Evolutionary conservation across 2,888 invertebrate species (phyloP).

Genomic region (Frankliniella fusca): DNA sequence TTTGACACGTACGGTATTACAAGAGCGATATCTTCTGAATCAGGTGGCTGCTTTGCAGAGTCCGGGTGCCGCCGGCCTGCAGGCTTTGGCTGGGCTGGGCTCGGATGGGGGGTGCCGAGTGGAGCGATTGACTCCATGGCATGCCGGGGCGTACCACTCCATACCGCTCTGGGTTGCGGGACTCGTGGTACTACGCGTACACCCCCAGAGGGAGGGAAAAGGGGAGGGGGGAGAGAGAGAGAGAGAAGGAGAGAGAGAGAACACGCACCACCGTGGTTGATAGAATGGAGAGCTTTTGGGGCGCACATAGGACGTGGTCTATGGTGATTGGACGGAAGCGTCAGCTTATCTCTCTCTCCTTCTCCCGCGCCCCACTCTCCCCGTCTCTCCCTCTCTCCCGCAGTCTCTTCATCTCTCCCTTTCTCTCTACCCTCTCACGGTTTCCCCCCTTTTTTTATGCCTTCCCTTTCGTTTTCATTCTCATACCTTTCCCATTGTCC

Average conservation of each 20-base stretch:
- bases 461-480: no score
- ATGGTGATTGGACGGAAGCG: constrained; percentile 9
- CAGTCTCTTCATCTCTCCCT: background rate
- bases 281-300: constrained; percentile 11
- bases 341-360: background rate
- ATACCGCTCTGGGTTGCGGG: background rate
- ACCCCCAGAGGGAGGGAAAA: no score
- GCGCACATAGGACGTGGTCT: background rate
- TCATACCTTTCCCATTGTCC: no score
- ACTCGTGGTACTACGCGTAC: no score
- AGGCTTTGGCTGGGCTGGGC: background rate
- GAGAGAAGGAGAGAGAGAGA: no score
- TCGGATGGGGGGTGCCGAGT: background rate
- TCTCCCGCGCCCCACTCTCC: background rate
- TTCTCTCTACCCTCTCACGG: background rate
- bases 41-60: no score
- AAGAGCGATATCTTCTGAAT: no score
- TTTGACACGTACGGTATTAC: no score
- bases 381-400: background rate
- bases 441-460: background rate
- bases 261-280: background rate
- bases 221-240: no score
- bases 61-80: no score
- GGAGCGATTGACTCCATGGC: background rate
- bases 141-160: background rate